Conservation (phyloP, 2,113 vertebrate species). For the Bos javanicus region DNA sequence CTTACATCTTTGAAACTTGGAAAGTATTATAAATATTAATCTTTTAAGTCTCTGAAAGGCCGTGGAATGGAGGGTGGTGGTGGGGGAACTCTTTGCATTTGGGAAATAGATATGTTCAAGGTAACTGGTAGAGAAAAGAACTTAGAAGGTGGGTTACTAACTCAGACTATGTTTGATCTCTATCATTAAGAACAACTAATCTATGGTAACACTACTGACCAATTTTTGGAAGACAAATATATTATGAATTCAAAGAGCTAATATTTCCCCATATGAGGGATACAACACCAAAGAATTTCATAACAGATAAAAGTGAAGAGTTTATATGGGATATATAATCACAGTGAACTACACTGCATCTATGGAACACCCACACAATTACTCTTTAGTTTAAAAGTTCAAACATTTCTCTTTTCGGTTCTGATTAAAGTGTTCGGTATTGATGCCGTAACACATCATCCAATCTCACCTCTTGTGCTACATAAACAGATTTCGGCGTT, state of each 20-base stretch:
- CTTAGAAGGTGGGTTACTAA: neutral
- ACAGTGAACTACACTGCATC: neutral
- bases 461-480: constrained; percentile 60
- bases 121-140: neutral
- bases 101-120: neutral
- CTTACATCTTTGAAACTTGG: neutral
- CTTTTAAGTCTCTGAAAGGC: neutral
- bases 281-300: neutral
- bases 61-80: neutral
- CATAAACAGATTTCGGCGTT: constrained; percentile 60
- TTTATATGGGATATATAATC: neutral
- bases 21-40: neutral
- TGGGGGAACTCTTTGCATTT: neutral
- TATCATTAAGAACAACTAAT: neutral
- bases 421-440: constrained; percentile 58
- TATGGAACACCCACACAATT: neutral
- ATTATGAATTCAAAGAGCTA: neutral
- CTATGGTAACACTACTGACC: neutral
- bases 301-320: neutral
- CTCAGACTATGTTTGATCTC: neutral
- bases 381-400: neutral
- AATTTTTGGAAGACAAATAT: neutral
- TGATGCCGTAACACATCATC: constrained; percentile 44
- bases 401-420: neutral
- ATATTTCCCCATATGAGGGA: constrained; percentile 9